Evolutionary conservation across 92 coral and sea anemone genomes (phyloP), one percentile per base, ranked within the genome.

Genomic region (Phenganax stokvisi): DNA sequence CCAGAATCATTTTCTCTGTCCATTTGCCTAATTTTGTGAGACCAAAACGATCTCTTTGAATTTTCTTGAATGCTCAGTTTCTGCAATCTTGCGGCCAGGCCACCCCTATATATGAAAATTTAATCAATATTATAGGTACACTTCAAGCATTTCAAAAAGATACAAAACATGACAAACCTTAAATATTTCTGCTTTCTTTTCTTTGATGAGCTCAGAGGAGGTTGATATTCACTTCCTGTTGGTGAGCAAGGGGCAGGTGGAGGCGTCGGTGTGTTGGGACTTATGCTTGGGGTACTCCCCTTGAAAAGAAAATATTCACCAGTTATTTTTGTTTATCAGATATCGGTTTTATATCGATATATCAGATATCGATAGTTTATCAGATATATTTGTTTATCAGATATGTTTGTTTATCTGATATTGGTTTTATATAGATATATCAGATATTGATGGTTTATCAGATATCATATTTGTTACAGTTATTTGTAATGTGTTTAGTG

Each of bases 211-310:
- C 63, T 47, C 12, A 61, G 30, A 52, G 82, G 73, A 6, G 82
- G 72, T 0, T 57, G 25, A 20, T 44, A 54, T 25, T 61, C 71
- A 6, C 27, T 69, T 27, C 9, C 60, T 37, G 61, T 78, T 51
- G 72, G 72, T 62, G 82, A 30, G 12, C 64, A 25, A 51, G 72
- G 72, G 9, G 51, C 31, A 6, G 82, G 73, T 0, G 82, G 15
- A 13, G 82, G 82, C 30, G 82, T 78, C 13, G 82, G 82, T 10
- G 82, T 61, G n/a, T 78, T 78, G 10, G 82, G 60, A 53, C 82
- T 78, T 12, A 78, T 78, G 20, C 73, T 78, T 31, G 72, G 82
- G 52, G 57, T 62, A 9, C 47, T 37, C 52, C 58, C 68, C 80
- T 76, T 8, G 31, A 66, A 27, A 25, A 66, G 51, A 37, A 66